These are phyloP conservation scores for Phytoseiulus persimilis DNA, from an alignment of 2,888 invertebrate genomes.

Conservation along the genomic window DNA sequence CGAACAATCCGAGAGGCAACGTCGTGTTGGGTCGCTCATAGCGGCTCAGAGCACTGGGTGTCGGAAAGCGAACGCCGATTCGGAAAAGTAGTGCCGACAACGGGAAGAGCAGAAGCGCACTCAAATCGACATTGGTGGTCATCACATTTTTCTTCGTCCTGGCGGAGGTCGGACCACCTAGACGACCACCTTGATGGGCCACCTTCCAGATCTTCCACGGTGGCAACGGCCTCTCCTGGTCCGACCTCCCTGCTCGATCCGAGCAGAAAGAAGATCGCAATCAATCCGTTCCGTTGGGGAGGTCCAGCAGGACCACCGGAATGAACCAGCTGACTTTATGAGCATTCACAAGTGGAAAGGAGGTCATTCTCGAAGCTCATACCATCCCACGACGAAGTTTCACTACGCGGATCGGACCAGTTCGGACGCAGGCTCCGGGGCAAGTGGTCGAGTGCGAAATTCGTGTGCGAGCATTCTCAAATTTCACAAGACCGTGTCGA, in stretches of 20 bases:
- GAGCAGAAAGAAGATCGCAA: background rate
- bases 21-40: background rate
- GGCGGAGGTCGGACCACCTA: background rate
- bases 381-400: background rate
- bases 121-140: background rate
- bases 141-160: background rate
- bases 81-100: background rate
- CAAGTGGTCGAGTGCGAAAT: background rate
- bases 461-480: no score
- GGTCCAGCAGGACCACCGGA: background rate
- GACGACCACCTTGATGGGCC: background rate
- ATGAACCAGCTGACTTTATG: background rate
- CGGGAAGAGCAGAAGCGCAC: background rate
- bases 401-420: background rate
- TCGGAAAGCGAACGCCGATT: background rate
- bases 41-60: background rate
- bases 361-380: background rate
- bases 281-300: background rate
- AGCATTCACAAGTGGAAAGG: background rate
- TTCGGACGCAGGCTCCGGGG: background rate
- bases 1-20: no score
- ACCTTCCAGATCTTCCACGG: conserved; percentile 5
- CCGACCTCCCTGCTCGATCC: background rate
- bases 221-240: background rate
- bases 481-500: no score